Conservation (phyloP, 2,888 invertebrate species). For the Leptothorax acervorum region DNA sequence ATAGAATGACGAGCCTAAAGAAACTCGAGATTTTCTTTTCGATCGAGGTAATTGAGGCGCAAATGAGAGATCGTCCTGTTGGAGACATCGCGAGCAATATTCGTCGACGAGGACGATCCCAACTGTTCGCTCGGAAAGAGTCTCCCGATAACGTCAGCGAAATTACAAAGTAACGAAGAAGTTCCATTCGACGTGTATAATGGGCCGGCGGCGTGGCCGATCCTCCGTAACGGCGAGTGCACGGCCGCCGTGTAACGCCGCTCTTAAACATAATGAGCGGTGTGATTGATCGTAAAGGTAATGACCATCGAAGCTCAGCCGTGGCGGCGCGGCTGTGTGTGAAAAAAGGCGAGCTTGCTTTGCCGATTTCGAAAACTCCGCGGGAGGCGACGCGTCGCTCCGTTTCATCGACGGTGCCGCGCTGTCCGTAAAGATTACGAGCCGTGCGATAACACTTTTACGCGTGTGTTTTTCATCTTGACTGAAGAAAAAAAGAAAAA, state of each 20-base stretch:
- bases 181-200: conserved; percentile 57
- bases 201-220: conserved; percentile 64
- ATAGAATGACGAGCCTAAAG: neutral
- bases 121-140: conserved; percentile 33
- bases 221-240: conserved; percentile 73
- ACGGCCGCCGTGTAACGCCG: conserved; percentile 77
- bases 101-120: conserved; percentile 12
- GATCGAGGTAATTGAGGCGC: neutral
- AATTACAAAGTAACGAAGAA: conserved; percentile 67
- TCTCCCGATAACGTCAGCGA: conserved; percentile 51
- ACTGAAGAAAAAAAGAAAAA: neutral
- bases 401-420: conserved; percentile 20
- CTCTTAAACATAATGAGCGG: conserved; percentile 82
- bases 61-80: neutral
- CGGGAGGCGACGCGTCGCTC: conserved; percentile 68
- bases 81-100: conserved; percentile 34
- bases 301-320: conserved; percentile 79
- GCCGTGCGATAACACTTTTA: conserved; percentile 33
- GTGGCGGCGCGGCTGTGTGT: conserved; percentile 3
- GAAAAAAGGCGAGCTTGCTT: conserved; percentile 46
- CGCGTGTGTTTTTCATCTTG: conserved; percentile 10
- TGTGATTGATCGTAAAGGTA: conserved; percentile 84
- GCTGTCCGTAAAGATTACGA: conserved; percentile 36
- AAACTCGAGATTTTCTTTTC: neutral
- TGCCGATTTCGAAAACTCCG: conserved; percentile 72